phyloP scores from a whole-genome alignment of 2,888 invertebrate species.

The Drosophila kanekoi region DNA sequence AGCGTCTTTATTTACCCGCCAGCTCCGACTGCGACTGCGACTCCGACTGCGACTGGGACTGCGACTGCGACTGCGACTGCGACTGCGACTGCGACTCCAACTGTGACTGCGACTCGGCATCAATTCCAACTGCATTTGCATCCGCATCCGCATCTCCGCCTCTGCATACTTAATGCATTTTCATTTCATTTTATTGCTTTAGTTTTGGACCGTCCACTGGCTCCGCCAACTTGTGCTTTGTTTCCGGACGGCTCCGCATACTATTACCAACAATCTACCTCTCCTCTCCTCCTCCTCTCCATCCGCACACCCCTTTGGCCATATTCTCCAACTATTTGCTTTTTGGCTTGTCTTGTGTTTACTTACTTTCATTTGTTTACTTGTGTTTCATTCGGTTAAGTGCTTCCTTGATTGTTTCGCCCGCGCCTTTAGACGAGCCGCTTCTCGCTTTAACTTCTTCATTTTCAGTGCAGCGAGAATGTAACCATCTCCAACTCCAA shows the following conservation, averaged over 20 bases:
- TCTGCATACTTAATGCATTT: conserved; percentile 77
- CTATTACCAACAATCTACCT: neutral
- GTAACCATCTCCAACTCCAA: conserved; percentile 23
- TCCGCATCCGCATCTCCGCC: conserved; percentile 37
- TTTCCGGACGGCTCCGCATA: too few species aligned
- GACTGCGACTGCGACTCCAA: neutral
- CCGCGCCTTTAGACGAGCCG: conserved; percentile 44
- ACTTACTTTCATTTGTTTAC: conserved; percentile 80
- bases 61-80: neutral
- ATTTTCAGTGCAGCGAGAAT: conserved; percentile 1
- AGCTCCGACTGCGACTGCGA: neutral
- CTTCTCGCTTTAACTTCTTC: conserved; percentile 33
- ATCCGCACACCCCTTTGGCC: conserved; percentile 6
- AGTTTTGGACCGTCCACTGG: conserved; percentile 46
- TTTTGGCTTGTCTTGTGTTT: conserved; percentile 73
- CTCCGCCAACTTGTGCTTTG: conserved; percentile 41
- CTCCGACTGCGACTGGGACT: neutral
- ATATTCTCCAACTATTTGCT: conserved; percentile 60
- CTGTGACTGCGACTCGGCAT: conserved; percentile 9
- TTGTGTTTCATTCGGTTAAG: conserved; percentile 81
- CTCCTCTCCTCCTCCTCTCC: neutral
- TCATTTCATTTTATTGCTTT: conserved; percentile 73
- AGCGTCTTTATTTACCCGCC: conserved; percentile 62
- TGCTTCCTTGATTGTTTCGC: conserved; percentile 78
- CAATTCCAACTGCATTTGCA: conserved; percentile 33